These are phyloP conservation scores for Ploceus nigricollis DNA, from an alignment of 2,113 vertebrate genomes.

Conservation along the genomic window DNA sequence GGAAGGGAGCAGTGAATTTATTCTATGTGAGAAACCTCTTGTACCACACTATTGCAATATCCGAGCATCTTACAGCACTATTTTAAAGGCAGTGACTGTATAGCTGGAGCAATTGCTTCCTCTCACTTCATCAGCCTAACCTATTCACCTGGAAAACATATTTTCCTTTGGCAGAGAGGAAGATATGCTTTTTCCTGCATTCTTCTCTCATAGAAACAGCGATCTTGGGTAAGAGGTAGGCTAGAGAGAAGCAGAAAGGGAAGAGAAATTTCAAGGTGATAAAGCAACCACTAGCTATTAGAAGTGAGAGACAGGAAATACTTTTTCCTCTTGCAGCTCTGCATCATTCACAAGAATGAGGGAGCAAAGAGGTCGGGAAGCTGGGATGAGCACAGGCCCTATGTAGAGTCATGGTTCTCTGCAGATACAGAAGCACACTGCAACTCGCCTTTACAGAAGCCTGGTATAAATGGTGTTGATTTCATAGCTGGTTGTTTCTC, in stretches of 20 bases:
- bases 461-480: not conserved
- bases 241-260: not conserved
- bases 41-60: not conserved
- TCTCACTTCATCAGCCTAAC: not conserved
- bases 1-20: not conserved
- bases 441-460: not conserved
- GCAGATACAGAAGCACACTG: not conserved
- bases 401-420: not conserved
- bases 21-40: not conserved
- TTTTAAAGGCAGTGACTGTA: not conserved
- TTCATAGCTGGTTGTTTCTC: not conserved
- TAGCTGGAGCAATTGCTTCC: not conserved
- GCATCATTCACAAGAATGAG: not conserved
- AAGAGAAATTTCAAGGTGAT: not conserved
- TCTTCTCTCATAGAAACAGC: not conserved
- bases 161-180: not conserved
- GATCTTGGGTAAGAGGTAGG: not conserved
- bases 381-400: not conserved
- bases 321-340: not conserved
- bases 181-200: not conserved
- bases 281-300: not conserved
- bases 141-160: not conserved
- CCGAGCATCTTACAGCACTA: fast-evolving
- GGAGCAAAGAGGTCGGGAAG: not conserved
- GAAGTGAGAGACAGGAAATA: not conserved